Base-by-base conservation (phyloP, 2,797 vertebrate species). In the Sebastes kiyomatsui region DNA sequence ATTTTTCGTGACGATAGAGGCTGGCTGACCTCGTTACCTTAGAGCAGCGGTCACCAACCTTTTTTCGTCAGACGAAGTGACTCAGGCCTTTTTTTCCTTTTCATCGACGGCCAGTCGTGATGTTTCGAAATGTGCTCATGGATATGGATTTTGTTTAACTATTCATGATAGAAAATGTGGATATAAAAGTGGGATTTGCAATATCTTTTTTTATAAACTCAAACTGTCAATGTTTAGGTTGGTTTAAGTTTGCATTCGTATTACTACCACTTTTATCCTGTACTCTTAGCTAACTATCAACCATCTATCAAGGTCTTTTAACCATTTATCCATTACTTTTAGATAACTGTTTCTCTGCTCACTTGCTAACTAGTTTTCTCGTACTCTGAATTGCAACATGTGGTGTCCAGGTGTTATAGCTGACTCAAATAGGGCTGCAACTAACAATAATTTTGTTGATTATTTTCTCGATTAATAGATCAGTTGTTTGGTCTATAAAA, bases 1-100 rank as follows among this genome's bases (percentile, higher is more conserved):
- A 77, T 80, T 76, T 59, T 33, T 9, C 8, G 35, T 33, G 62
- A 78, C 7, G 20, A 23, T 6, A 7, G 32, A 49, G 22, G 16
- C 28, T 28, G 33, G 20, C 28, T 82, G 80, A 87, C 83, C 86
- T 72, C 7, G 4, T 80, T 78, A 46, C 49, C 46, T 74, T 12
- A 30, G 13, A 42, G 27, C 70, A 14, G 46, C 12, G 16, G 22
- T 73, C 35, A 20, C 1, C 49, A 46, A 28, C 30, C 49, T 71
- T 12, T 71, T 20, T 42, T 35, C 25, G 22, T 46, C 61, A 72
- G 70, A 68, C 8, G 4, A 42, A 28, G 23, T 33, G 56, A 69
- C 22, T 23, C 33, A 62, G 22, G 28, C 23, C 20, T 49, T 33
- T 33, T 12, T 7, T 30, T 12, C 33, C 2, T 18, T 23, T 22